Evolutionary conservation across 2,113 vertebrate genomes (phyloP).

Genomic region (Cyanistes caeruleus): DNA sequence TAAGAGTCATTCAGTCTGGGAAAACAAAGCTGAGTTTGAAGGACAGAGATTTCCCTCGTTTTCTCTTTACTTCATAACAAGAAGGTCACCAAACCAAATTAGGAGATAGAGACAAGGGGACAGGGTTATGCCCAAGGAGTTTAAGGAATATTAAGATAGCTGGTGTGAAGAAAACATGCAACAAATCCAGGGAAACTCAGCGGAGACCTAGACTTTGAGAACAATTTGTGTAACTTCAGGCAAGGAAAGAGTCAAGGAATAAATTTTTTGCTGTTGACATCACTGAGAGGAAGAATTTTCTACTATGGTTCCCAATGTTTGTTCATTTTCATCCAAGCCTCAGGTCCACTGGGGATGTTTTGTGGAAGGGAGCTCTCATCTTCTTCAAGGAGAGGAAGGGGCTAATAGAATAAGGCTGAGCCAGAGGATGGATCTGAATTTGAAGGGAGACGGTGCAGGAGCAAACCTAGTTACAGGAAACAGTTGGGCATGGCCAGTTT

Average conservation of each 20-base stretch:
- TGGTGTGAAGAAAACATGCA: neutral
- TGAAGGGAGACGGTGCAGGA: neutral
- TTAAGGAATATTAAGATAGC: neutral
- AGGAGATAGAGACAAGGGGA: neutral
- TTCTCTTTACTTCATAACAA: neutral
- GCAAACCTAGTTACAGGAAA: neutral
- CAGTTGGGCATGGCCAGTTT: accelerated
- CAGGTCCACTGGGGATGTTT: neutral
- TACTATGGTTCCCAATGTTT: neutral
- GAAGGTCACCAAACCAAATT: neutral
- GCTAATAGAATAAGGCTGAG: neutral
- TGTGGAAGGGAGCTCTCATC: neutral
- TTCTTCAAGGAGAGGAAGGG: neutral
- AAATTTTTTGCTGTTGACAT: neutral
- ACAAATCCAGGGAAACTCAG: neutral
- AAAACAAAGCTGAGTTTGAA: constrained; percentile 26
- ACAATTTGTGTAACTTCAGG: neutral
- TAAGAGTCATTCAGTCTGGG: constrained; percentile 3
- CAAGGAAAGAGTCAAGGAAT: neutral
- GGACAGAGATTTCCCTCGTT: neutral
- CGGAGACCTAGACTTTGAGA: neutral
- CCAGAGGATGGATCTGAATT: neutral
- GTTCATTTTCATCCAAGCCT: neutral
- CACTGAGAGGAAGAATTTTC: neutral
- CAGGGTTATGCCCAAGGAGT: neutral